These are phyloP conservation scores for Tiaroga cobitis DNA, from an alignment of 2,797 vertebrate species.

Conservation along the genomic window DNA sequence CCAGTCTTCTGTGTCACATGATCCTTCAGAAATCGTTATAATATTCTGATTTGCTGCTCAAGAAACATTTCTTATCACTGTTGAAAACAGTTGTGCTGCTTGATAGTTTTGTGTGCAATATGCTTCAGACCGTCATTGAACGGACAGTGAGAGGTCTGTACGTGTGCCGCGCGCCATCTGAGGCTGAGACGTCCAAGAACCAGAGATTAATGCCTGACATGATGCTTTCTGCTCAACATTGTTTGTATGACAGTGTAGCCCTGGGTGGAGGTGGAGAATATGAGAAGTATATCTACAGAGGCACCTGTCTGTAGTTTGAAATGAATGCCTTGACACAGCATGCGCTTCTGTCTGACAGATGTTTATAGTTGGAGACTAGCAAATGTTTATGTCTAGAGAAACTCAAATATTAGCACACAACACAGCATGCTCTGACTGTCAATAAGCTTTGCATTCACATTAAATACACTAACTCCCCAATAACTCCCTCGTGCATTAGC, in stretches of 20 bases:
- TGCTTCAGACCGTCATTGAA: background rate
- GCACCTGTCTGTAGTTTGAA: conserved; percentile 35
- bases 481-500: background rate
- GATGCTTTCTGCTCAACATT: conserved; percentile 5
- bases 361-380: conserved; percentile 17
- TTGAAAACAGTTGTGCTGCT: background rate
- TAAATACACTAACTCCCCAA: background rate
- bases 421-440: background rate
- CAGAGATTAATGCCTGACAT: conserved; percentile 4
- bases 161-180: background rate
- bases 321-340: conserved; percentile 29
- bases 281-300: conserved; percentile 6
- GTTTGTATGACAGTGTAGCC: conserved; percentile 34
- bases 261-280: background rate
- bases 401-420: conserved; percentile 30
- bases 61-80: background rate
- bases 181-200: background rate
- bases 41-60: background rate
- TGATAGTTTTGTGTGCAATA: background rate
- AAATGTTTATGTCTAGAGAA: conserved; percentile 26
- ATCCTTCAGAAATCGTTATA: background rate
- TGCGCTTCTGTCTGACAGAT: conserved; percentile 15
- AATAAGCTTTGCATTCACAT: conserved; percentile 4
- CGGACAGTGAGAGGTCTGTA: background rate
- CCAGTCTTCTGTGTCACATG: background rate